Conservation (phyloP, 2,113 vertebrate species). For the Gambusia affinis region DNA sequence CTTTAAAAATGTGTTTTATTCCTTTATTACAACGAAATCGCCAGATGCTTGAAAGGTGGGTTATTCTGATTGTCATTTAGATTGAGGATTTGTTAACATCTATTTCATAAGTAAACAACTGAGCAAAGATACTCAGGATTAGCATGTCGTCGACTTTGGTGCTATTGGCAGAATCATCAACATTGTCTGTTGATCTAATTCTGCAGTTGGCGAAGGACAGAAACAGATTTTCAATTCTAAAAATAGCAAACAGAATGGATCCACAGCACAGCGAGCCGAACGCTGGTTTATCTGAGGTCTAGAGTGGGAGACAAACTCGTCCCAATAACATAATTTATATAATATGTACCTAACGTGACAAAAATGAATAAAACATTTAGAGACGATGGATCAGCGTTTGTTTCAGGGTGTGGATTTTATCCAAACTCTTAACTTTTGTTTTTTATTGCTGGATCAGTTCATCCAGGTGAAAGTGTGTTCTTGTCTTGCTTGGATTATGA, state of each 20-base stretch:
- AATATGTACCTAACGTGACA: background rate
- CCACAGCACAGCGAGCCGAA: background rate
- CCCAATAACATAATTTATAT: background rate
- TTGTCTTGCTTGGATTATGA: background rate
- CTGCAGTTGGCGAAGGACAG: background rate
- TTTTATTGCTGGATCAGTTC: background rate
- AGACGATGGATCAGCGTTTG: background rate
- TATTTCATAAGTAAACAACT: background rate
- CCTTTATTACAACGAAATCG: background rate
- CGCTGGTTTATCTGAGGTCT: background rate
- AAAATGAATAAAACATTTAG: background rate
- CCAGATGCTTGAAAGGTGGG: background rate
- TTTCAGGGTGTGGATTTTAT: background rate
- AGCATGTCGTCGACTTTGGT: background rate
- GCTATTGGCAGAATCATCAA: background rate
- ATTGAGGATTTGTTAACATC: background rate
- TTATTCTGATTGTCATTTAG: background rate
- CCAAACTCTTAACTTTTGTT: background rate
- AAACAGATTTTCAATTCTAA: conserved; percentile 18
- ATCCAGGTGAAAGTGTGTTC: no score
- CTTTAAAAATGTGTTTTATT: background rate
- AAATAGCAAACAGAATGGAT: background rate
- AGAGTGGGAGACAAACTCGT: background rate
- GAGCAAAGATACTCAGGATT: background rate
- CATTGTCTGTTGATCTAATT: background rate